A percentile compares a stretch with the other conserved stretches of the same genome.
Evolutionary conservation across 2,113 vertebrate genomes (phyloP).

Genomic region (Amia ocellicauda): DNA sequence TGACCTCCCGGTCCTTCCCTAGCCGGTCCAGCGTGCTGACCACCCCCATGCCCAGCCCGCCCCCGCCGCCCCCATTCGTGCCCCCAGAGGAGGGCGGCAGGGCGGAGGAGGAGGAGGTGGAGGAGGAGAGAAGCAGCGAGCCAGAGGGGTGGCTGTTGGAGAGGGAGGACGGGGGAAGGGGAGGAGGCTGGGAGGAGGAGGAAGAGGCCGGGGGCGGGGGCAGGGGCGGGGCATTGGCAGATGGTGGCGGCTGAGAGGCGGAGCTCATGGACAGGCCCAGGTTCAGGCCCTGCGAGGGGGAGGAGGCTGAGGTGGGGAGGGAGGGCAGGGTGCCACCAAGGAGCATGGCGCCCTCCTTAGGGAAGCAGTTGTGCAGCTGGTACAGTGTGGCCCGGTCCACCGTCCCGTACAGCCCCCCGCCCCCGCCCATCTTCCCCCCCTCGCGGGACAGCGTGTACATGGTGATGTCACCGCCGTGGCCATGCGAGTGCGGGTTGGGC

Average conservation of each 20-base stretch:
- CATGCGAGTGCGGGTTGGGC: constrained; percentile 70
- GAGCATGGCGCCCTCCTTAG: constrained; percentile 68
- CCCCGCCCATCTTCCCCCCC: constrained; percentile 63
- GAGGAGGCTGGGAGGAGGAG: no score
- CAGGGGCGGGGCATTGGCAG: not conserved
- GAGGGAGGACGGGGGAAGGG: constrained; percentile 50
- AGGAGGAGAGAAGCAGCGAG: constrained; percentile 58
- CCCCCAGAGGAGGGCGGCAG: constrained; percentile 66
- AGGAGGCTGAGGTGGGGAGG: constrained; percentile 64
- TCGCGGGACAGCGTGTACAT: constrained; percentile 87
- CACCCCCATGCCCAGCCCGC: no score
- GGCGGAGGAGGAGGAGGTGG: constrained; percentile 69
- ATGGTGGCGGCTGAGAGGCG: not conserved
- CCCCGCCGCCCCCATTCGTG: no score
- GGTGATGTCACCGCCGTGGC: constrained; percentile 78
- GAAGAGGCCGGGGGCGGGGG: no score
- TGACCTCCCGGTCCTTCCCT: constrained; percentile 61
- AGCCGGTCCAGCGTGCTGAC: constrained; percentile 72
- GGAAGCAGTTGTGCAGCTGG: constrained; percentile 88
- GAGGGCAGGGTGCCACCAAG: constrained; percentile 71
- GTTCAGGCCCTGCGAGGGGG: constrained; percentile 52
- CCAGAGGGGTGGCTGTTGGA: constrained; percentile 66
- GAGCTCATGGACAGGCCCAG: not conserved
- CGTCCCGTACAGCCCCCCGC: constrained; percentile 65
- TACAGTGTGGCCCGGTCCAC: constrained; percentile 78